Base-by-base conservation (phyloP, 2,113 vertebrate genomes). In the Conger conger region DNA sequence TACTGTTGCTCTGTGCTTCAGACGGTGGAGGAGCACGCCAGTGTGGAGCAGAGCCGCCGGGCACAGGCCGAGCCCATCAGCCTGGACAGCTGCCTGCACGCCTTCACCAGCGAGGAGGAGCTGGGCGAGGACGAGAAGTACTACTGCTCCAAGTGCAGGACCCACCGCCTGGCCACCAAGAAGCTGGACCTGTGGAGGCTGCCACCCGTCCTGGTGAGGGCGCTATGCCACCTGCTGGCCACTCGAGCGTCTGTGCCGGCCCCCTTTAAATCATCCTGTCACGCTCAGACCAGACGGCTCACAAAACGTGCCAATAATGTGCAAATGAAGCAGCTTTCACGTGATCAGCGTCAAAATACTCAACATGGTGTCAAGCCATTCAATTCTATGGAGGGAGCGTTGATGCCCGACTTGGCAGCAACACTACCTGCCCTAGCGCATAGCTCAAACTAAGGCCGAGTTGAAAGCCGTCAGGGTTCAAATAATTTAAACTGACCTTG, bases 161-260 rank as follows among this genome's bases (percentile, higher is more conserved):
- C 97, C 2, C 98, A 99, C 86, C 96, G 98, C 57, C 88, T 99
- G 88, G 98, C 98, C 90, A 99, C 97, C 82, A 99, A 99, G 94
- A 99, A 99, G 87, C 95, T 99, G 91, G 98, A 99, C 91, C 97
- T 99, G 57, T 99, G 98, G 98, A 97, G 98, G 83, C 97, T 99
- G 79, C 98, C 98, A 0, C 98, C 98, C 0, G 94, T 99, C 82
- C 93, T 99, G 96, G 98, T 99, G 91, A 90, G 92, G 54, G 30
- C 18, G 4, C 57, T 42, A 8, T 18, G 35, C 53, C 57, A 13
- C 5, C 78, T 15, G 88, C 23, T 13, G 4, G 7, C 45, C 45
- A 1, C 45, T 0, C 45, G 15, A 8, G 40, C 63, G n/a, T 18
- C 16, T 1, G 23, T 63, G 33, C 3, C 78, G 9, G 68, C 50